Evolutionary conservation across 2,113 vertebrate species (phyloP), one percentile per base, ranked within the genome.

Genomic region (Echinops telfairi): DNA sequence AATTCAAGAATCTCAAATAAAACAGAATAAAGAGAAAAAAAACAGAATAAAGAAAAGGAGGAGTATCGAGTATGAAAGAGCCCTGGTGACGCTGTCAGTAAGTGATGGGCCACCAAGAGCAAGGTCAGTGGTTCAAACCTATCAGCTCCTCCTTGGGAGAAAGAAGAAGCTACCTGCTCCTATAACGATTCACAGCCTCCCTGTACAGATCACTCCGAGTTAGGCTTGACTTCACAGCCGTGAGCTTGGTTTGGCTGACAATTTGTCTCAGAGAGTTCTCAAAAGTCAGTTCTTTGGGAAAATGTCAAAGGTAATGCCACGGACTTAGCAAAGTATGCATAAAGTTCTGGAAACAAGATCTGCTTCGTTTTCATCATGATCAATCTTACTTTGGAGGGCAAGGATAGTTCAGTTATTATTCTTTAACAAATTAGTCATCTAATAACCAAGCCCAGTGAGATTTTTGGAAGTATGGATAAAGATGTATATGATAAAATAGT

Each of bases 351-450:
- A 33, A 78, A 66, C 10, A 86, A 1, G 2, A 68, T 10, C 31
- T 22, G 7, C 31, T 81, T 73, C 58, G 31, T 83, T 83, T 88
- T 84, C 53, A 58, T 12, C 1, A 33, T 14, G n/a, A 36, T 31
- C 62, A 73, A 71, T 57, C 43, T 22, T 36, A 33, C 25, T 83
- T 71, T 25, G 12, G 64, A 27, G 12, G 64, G 4, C 20, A 66
- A 29, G 27, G 64, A 27, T 29, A 29, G 64, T 27, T 66, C 27
- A 66, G 7, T 76, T 73, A 47, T 6, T 70, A 33, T 43, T 68
- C 62, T 73, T 80, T 43, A 89, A 76, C 25, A 85, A 75, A 68
- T 62, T 80, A 66, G 86, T 89, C 33, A 76, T 40, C 62, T 83
- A 88, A 53, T 80, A 88, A 79, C 66, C 43, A 92, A 75, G 16